Conservation (phyloP, 2,113 vertebrate genomes). For the Grammomys surdaster region DNA sequence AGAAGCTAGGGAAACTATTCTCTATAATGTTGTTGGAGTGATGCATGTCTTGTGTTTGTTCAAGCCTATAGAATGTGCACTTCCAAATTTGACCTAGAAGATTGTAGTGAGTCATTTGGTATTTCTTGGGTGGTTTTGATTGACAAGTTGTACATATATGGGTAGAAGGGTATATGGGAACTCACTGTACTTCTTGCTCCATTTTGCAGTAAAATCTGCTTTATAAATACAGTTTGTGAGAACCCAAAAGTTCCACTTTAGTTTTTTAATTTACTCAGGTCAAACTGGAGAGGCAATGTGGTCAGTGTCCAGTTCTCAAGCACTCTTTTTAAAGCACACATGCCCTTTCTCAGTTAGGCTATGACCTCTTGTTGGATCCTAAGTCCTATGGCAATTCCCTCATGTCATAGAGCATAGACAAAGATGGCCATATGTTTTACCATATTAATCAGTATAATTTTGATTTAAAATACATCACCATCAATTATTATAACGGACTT, state of each 20-base stretch:
- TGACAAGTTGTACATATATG: background rate
- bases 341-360: background rate
- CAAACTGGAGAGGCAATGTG: background rate
- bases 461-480: background rate
- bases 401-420: background rate
- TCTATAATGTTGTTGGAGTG: background rate
- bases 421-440: background rate
- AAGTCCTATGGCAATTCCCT: background rate
- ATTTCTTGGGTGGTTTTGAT: background rate
- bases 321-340: background rate
- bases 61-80: background rate
- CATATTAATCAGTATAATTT: background rate
- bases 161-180: background rate
- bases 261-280: background rate
- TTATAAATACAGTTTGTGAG: background rate
- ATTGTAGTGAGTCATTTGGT: background rate
- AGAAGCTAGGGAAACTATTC: background rate
- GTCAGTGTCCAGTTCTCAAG: background rate
- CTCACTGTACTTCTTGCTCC: background rate
- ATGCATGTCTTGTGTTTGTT: background rate
- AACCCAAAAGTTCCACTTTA: background rate
- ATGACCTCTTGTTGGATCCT: background rate
- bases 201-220: background rate
- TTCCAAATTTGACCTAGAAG: background rate
- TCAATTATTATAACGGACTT: background rate